Conservation (phyloP, 1,140 invertebrate genomes). For the Drosophila lacteicornis region DNA sequence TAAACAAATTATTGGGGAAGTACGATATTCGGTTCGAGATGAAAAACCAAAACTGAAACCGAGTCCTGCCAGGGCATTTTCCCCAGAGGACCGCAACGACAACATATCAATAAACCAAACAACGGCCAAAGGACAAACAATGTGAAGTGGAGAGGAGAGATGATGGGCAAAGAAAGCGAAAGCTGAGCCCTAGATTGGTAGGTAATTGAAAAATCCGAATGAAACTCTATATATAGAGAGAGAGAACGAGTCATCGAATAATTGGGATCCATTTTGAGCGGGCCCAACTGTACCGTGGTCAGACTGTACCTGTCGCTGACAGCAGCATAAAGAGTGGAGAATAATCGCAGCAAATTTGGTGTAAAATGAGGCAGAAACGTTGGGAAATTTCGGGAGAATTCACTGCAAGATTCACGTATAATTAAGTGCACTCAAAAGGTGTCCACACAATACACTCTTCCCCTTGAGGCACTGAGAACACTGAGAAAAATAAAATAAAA, state of each 20-base stretch:
- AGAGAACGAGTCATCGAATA: slow-evolving; percentile 14
- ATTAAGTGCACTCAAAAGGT: slow-evolving; percentile 80
- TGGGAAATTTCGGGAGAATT: slow-evolving; percentile 44
- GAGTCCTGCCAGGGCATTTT: slow-evolving; percentile 46
- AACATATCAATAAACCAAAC: slow-evolving; percentile 79
- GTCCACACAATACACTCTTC: slow-evolving; percentile 18
- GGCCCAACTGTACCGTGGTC: slow-evolving; percentile 55
- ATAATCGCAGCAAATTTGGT: slow-evolving; percentile 71
- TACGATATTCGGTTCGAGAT: slow-evolving; percentile 17
- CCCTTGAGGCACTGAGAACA: neutral
- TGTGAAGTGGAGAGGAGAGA: slow-evolving; percentile 20
- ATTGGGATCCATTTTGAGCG: slow-evolving; percentile 19
- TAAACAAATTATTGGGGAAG: slow-evolving; percentile 81
- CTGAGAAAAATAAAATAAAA: slow-evolving; percentile 2
- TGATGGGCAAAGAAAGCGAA: slow-evolving; percentile 41
- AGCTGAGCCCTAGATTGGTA: slow-evolving; percentile 55
- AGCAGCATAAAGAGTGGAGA: slow-evolving; percentile 40
- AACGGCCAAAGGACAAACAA: slow-evolving; percentile 58
- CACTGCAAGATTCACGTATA: slow-evolving; percentile 68
- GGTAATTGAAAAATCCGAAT: slow-evolving; percentile 76
- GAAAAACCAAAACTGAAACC: slow-evolving; percentile 47
- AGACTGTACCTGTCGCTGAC: slow-evolving; percentile 61
- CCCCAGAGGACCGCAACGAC: slow-evolving; percentile 53
- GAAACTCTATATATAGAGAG: slow-evolving; percentile 42
- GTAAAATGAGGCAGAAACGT: slow-evolving; percentile 68